A percentile compares a stretch with the other conserved stretches of the same genome.
phyloP scores from a whole-genome alignment of 2,113 vertebrate genomes.

The Sus scrofa region DNA sequence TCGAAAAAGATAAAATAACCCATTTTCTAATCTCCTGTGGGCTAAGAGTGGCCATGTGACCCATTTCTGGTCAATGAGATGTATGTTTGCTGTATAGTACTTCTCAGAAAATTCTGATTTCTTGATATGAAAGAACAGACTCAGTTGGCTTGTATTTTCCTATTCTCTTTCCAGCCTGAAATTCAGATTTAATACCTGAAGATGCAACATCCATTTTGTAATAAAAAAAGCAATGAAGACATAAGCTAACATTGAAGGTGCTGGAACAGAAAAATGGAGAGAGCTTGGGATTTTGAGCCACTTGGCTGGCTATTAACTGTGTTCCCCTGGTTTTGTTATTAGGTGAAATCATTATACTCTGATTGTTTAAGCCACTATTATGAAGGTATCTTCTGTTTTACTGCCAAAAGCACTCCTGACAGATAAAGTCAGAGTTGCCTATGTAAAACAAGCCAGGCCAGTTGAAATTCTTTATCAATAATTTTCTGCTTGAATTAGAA shows the following conservation, averaged over 20 bases:
- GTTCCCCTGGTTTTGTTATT: neutral
- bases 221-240: neutral
- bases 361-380: neutral
- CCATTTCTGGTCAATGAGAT: neutral
- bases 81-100: neutral
- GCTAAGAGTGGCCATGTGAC: neutral
- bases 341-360: neutral
- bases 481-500: neutral
- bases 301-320: neutral
- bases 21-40: neutral
- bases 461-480: neutral
- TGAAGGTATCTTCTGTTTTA: neutral
- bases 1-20: neutral
- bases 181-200: neutral
- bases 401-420: neutral
- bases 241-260: neutral
- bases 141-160: neutral
- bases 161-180: neutral
- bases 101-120: neutral
- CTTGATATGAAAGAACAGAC: neutral
- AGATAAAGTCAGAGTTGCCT: neutral
- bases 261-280: neutral
- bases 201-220: neutral
- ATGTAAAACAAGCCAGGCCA: neutral
- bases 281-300: neutral